These are phyloP conservation scores for Actenoides lindsayi DNA, from an alignment of 2,113 vertebrate genomes.

Conservation along the genomic window DNA sequence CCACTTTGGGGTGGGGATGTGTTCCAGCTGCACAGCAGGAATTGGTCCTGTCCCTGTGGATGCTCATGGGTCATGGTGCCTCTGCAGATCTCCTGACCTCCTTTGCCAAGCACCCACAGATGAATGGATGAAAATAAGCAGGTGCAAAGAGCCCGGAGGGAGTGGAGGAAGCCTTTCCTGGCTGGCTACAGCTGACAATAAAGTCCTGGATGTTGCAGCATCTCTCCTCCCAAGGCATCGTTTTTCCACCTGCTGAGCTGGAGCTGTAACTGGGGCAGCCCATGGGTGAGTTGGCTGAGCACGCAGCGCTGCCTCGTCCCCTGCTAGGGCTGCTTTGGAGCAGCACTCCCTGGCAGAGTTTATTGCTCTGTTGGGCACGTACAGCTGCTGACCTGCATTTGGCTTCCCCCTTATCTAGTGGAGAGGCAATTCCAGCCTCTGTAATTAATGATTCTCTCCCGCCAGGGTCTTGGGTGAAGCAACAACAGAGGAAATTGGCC, in stretches of 20 bases:
- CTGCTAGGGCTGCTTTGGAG: neutral
- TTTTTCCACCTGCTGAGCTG: neutral
- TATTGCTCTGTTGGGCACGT: neutral
- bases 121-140: neutral
- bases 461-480: neutral
- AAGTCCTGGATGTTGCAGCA: neutral
- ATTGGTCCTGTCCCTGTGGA: fast-evolving
- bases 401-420: neutral
- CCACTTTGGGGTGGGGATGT: neutral
- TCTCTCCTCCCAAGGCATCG: neutral
- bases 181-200: neutral
- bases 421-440: slow-evolving; percentile 21
- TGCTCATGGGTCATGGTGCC: fast-evolving
- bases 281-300: neutral
- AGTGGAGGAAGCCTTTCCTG: neutral
- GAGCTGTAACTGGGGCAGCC: neutral
- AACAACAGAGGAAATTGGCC: slow-evolving; percentile 19
- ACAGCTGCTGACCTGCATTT: neutral
- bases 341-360: neutral
- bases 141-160: neutral
- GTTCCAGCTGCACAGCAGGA: fast-evolving
- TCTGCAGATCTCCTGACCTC: neutral
- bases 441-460: slow-evolving; percentile 26
- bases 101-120: neutral
- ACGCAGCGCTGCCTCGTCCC: neutral